phyloP scores from a whole-genome alignment of 2,888 invertebrate species.

The Tanytarsus gracilentus region DNA sequence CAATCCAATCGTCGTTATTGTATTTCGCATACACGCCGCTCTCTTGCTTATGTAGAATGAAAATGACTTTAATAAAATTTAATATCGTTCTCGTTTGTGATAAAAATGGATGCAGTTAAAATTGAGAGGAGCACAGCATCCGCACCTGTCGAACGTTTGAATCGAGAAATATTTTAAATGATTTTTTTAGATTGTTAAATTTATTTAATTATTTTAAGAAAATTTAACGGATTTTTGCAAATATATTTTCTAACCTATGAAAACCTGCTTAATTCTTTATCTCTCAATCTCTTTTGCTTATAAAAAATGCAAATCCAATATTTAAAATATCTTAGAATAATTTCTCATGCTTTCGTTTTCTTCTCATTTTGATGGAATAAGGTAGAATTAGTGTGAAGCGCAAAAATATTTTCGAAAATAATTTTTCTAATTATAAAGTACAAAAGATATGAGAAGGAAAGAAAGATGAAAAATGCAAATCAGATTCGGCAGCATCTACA shows the following conservation, averaged over 20 bases:
- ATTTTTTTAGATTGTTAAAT: too few relatives aligned
- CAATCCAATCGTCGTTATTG: too few relatives aligned
- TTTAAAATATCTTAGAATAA: conserved; percentile 14
- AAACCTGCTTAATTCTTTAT: conserved; percentile 5
- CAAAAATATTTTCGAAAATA: conserved; percentile 13
- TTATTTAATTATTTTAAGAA: too few relatives aligned
- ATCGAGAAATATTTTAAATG: too few relatives aligned
- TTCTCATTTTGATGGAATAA: neutral
- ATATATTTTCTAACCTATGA: too few relatives aligned
- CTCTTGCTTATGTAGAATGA: too few relatives aligned
- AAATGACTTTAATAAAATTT: conserved; percentile 20
- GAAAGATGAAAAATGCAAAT: neutral
- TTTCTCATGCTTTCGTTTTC: neutral
- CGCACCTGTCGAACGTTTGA: too few relatives aligned
- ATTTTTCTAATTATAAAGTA: conserved; percentile 15
- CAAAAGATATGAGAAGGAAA: neutral
- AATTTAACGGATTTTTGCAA: too few relatives aligned
- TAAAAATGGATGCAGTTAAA: too few relatives aligned
- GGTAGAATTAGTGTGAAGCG: neutral
- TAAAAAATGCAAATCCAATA: conserved; percentile 17
- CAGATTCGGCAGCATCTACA: conserved; percentile 10
- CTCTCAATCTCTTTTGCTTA: neutral
- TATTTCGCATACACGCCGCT: too few relatives aligned
- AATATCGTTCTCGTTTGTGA: neutral
- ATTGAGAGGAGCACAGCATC: too few relatives aligned